Evolutionary conservation across 1,140 invertebrate genomes (phyloP).

Genomic region (Polyergus mexicanus): DNA sequence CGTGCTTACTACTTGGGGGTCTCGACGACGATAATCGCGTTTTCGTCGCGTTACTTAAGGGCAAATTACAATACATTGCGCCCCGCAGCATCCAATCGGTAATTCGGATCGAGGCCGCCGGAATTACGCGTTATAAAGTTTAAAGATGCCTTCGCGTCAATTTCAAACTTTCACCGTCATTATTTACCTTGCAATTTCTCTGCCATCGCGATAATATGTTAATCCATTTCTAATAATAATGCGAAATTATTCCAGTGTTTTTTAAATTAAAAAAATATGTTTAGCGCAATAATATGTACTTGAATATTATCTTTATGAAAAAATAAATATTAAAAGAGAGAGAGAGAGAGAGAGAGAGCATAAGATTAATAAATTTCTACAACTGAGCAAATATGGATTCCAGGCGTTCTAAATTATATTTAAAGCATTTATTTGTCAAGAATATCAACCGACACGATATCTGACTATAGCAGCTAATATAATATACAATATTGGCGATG

Average conservation of each 20-base stretch:
- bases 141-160: constrained; percentile 49
- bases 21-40: constrained; percentile 58
- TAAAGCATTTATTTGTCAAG: neutral
- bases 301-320: neutral
- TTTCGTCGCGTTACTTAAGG: constrained; percentile 65
- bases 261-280: neutral
- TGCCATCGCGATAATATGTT: neutral
- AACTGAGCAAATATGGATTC: neutral
- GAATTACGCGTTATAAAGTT: constrained; percentile 27
- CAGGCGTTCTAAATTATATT: neutral
- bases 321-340: neutral
- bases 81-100: constrained; percentile 65
- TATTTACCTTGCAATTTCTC: neutral
- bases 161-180: neutral
- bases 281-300: neutral
- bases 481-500: neutral
- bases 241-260: neutral
- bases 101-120: constrained; percentile 60
- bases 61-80: constrained; percentile 69
- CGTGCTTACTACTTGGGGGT: constrained; percentile 7
- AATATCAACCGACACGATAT: neutral
- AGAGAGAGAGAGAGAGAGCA: neutral
- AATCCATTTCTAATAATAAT: neutral
- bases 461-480: neutral
- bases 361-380: neutral